Evolutionary conservation across 1,140 invertebrate species (phyloP), one percentile per base, ranked within the genome.

Genomic region (Sitophilus oryzae): DNA sequence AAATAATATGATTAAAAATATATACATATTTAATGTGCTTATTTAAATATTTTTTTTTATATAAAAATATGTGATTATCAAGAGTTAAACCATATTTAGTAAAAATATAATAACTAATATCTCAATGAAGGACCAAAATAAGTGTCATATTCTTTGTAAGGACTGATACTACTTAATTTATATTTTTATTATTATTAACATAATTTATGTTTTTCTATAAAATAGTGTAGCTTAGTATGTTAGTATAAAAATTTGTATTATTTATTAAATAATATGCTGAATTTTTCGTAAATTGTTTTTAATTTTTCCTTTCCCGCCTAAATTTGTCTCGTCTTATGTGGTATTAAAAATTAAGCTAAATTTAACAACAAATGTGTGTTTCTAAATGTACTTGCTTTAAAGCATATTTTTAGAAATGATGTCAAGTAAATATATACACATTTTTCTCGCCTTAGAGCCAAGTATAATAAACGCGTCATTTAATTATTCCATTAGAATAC

Each of bases 371-470:
- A n/a, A n/a, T n/a, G n/a, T n/a, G n/a, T n/a, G 5, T 30, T 30
- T 30, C 5, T 30, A 30, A 30, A 30, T 30, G 25, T 6, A 11
- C 25, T 11, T 30, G 25, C n/a, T n/a, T n/a, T n/a, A n/a, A 30
- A 11, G 11, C 11, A 30, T 30, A 30, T 30, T 30, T 30, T 30
- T 30, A 30, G 25, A 30, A 30, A 30, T 30, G 25, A 30, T 30
- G 25, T 30, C 25, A 30, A 30, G 25, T 11, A 30, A 30, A 30
- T 49, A 49, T n/a, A n/a, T n/a, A n/a, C n/a, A n/a, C 16, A 49
- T 49, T 37, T 43, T 49, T 37, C 47, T 20, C 23, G 47, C 35
- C 35, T 49, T 36, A 49, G 20, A 16, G 18, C 47, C 42, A 45
- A 23, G n/a, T n/a, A n/a, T n/a, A n/a, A n/a, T n/a, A n/a, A n/a